Evolutionary conservation across 2,113 vertebrate species (phyloP).

Genomic region (Myiozetetes cayanensis): DNA sequence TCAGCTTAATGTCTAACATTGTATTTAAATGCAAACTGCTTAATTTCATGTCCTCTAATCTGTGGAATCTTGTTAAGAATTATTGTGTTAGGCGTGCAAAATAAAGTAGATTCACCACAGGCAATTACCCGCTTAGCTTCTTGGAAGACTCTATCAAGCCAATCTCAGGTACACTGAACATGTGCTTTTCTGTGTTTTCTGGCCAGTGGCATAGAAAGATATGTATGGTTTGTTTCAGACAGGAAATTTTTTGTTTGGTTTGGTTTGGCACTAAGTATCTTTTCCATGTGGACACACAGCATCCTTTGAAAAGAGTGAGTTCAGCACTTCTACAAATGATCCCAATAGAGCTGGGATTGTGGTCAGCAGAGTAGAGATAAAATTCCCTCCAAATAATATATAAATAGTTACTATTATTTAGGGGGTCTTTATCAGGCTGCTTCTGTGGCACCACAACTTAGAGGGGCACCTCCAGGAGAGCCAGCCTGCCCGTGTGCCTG

Average conservation of each 20-base stretch:
- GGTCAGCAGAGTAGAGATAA: not conserved
- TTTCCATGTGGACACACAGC: not conserved
- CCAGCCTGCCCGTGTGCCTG: not conserved
- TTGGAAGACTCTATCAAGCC: not conserved
- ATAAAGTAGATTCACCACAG: not conserved
- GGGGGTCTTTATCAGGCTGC: not conserved
- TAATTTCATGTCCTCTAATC: not conserved
- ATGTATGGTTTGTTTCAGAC: not conserved
- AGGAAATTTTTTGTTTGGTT: not conserved
- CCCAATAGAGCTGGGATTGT: not conserved
- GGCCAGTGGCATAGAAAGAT: not conserved
- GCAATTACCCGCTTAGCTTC: rapidly evolving
- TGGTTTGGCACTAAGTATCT: not conserved
- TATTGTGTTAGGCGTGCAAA: not conserved
- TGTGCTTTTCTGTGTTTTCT: not conserved
- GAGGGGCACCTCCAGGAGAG: not conserved
- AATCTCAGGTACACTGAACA: not conserved
- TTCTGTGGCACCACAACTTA: not conserved
- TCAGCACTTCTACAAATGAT: not conserved
- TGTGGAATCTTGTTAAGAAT: not conserved
- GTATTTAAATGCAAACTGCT: not conserved
- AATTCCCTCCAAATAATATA: not conserved
- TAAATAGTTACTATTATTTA: not conserved
- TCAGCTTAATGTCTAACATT: not conserved
- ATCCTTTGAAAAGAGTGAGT: not conserved